These are phyloP conservation scores for Spodoptera picta DNA, from an alignment of 2,888 invertebrate genomes.

Conservation along the genomic window DNA sequence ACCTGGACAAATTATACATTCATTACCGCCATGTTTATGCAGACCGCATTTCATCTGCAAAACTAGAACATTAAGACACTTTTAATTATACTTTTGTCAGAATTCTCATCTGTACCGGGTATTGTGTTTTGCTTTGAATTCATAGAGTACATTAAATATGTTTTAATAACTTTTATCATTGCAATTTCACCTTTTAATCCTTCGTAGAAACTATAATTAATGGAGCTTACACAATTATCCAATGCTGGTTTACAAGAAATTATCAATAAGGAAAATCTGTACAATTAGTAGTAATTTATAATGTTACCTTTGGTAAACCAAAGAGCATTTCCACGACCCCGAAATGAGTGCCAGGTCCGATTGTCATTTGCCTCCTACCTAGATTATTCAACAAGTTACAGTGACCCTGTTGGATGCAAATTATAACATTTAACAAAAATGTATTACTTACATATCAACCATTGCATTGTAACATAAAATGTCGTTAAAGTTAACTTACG, in stretches of 20 bases:
- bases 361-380: slow-evolving; percentile 68
- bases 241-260: too few relatives aligned
- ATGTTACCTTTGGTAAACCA: slow-evolving; percentile 80
- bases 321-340: slow-evolving; percentile 85
- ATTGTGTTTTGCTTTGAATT: neutral
- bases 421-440: neutral
- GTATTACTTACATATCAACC: neutral
- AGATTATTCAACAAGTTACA: slow-evolving; percentile 75
- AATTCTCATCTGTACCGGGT: too few relatives aligned
- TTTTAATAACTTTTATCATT: too few relatives aligned
- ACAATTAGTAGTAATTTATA: slow-evolving; percentile 1
- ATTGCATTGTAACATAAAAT: neutral
- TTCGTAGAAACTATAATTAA: too few relatives aligned
- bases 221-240: too few relatives aligned
- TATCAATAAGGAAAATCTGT: neutral
- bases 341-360: slow-evolving; percentile 78
- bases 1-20: slow-evolving; percentile 70
- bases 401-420: slow-evolving; percentile 70
- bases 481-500: slow-evolving; percentile 54
- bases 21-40: slow-evolving; percentile 11
- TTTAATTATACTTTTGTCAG: slow-evolving; percentile 5
- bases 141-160: too few relatives aligned
- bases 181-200: too few relatives aligned
- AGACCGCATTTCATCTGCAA: slow-evolving; percentile 2
- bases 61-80: neutral